Evolutionary conservation across 2,113 vertebrate genomes (phyloP), one percentile per base, ranked within the genome.

Genomic region (Pontoporia blainvillei): DNA sequence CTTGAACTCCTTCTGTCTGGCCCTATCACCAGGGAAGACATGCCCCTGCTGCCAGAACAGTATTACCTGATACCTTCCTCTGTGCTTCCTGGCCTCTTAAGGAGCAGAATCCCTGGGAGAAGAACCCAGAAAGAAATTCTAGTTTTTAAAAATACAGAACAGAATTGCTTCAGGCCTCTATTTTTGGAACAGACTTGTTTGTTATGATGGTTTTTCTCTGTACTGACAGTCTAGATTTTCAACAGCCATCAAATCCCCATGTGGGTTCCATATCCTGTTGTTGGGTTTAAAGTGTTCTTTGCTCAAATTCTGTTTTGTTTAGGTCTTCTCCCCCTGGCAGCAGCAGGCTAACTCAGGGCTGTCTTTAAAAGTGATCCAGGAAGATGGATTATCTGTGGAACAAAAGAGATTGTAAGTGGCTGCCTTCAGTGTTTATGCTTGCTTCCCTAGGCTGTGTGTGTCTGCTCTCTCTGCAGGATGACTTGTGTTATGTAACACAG

Each of bases 261-360:
- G 98, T 97, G 98, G 93, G 71, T 96, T 95, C 95, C 92, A 96
- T 97, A 97, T 98, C 97, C 98, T 98, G 97, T 97, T 97, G 94
- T 96, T 96, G 97, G 29, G 54, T 97, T 98, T 97, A 94, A 97
- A 98, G 94, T 97, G 92, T 96, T 92, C 93, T 96, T 97, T 98
- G 95, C 96, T 96, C 91, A 95, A 96, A 97, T 64, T 98, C n/a
- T 98, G 91, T 6, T 97, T 98, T 97, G 12, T 98, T 96, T 97
- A 99, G 99, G 99, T 99, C 98, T 98, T 99, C 96, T 98, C 99
- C 64, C 97, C 96, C 0, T 99, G 99, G 99, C 98, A 99, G 97
- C 98, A 98, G 94, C 98, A 91, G 95, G 98, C 95, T 95, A 99
- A 93, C 90, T 99, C 99, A 96, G 99, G 98, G 93, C 97, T 99